Evolutionary conservation across 2,113 vertebrate species (phyloP), one percentile per base, ranked within the genome.

Genomic region (Accipiter virgatus): DNA sequence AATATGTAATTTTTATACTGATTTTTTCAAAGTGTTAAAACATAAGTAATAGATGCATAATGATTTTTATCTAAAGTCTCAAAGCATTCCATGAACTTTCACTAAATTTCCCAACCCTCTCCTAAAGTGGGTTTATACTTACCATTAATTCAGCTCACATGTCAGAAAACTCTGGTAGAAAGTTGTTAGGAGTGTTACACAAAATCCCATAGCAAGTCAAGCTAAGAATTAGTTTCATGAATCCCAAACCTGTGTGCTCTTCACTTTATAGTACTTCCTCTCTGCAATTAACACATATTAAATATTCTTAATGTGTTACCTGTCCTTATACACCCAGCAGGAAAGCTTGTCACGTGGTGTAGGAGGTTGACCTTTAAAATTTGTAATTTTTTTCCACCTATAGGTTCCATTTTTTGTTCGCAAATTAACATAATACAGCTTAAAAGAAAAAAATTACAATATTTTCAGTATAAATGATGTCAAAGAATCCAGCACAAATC

Each of bases 341-440:
- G 99, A 99, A 81, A 99, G 98, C 93, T 99, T 99, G 97, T 99
- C 99, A 95, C 99, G 98, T 75, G 99, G 99, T n/a, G 99, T 99
- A 21, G 99, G 99, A 81, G 98, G 98, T 10, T 98, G 98, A 50
- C 99, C 99, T 50, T 95, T 97, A 96, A 97, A 98, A 73, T 98
- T 97, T 10, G 88, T 95, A 42, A 99, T 97, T 97, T 98, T 99
- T 98, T 97, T 98, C 99, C 99, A 99, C 40, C 92, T 91, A 86
- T 98, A 99, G 88, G 97, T 98, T 89, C 97, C 98, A 56, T 98
- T 98, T 96, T 97, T 98, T 91, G 98, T 96, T 96, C 98, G 91
- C 93, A 99, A 98, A 97, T 99, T 98, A 87, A 99, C 99, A 56
- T 98, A 98, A 97, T 99, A 99, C 58, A 99, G 98, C 99, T 99